phyloP scores from a whole-genome alignment of 2,888 invertebrate species.

The Scaptomyza cyrtandrae region DNA sequence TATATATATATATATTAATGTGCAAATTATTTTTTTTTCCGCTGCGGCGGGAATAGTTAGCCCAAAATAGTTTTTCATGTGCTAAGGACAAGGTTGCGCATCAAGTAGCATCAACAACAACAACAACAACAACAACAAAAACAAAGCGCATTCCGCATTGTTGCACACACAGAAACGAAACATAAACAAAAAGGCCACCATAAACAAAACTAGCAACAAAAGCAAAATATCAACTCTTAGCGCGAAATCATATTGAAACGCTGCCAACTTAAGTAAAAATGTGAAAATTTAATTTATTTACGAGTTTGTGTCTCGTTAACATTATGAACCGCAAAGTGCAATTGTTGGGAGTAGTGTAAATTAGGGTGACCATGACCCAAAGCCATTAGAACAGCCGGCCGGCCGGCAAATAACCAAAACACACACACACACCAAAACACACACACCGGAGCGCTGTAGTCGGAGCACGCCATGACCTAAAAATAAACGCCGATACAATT shows the following conservation, averaged over 20 bases:
- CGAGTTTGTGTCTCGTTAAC: conserved; percentile 11
- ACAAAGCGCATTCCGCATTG: conserved; percentile 62
- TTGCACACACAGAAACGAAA: conserved; percentile 52
- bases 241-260: conserved; percentile 43
- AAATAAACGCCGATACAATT: conserved; percentile 60
- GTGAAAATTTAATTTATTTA: conserved; percentile 23
- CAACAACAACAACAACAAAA: conserved; percentile 11
- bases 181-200: conserved; percentile 65
- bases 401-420: conserved; percentile 33
- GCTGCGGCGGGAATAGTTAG: conserved; percentile 43
- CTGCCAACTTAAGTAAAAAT: conserved; percentile 46
- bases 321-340: conserved; percentile 28
- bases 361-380: conserved; percentile 43
- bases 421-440: conserved; percentile 6
- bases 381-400: conserved; percentile 14
- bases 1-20: conserved; percentile 34
- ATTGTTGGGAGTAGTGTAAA: conserved; percentile 9
- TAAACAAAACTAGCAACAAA: conserved; percentile 43
- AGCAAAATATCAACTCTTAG: conserved; percentile 6
- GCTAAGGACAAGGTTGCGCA: conserved; percentile 72
- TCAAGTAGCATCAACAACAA: conserved; percentile 15
- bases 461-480: conserved; percentile 73
- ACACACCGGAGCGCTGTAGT: conserved; percentile 11
- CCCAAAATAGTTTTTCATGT: conserved; percentile 59
- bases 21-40: conserved; percentile 35